Base-by-base conservation (phyloP, 2,888 invertebrate species). In the Idaea biselata region DNA sequence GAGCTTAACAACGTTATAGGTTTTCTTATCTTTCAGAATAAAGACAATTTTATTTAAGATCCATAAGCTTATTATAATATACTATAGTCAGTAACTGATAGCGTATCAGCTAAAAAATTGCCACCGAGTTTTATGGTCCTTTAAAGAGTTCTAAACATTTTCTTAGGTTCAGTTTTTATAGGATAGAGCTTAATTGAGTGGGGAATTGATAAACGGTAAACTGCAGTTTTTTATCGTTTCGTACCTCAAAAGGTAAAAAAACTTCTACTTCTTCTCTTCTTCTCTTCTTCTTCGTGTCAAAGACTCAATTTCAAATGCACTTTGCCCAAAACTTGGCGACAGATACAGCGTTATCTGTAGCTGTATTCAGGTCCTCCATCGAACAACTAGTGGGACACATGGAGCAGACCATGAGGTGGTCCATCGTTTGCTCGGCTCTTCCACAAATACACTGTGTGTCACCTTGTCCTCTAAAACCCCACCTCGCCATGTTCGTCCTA, bases 121-220 rank as follows among this genome's bases (percentile, higher is more conserved):
- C 44, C 11, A 11, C 44, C 44, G 44, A 44, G 14, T 44, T 44
- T 44, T 44, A 44, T 44, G 44, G 6, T 11, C 44, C 44, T 44
- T 8, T 44, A 44, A 44, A 11, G 44, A 44, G n/a, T n/a, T 14
- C 44, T 44, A 44, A 74, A 75, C 67, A 73, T 73, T 80, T 73
- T 79, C 75, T 76, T 73, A 75, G 76, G 73, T 68, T 76, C 75
- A 74, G 68, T 72, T 63, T n/a, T 73, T 72, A 69, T 77, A 11
- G 44, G 44, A 14, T 44, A 44, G 7, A 44, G 44, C 44, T 44
- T 44, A 44, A 44, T 44, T 44, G 44, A 44, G 44, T 44, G 44
- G 44, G 44, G 14, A 0, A n/a, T n/a, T n/a, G n/a, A 11, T 44
- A 44, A 44, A 25, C 25, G 44, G 11, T 44, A 44, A 11, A 44